Evolutionary conservation across 2,113 vertebrate species (phyloP), one percentile per base, ranked within the genome.

Genomic region (Campylomormyrus tamandua): DNA sequence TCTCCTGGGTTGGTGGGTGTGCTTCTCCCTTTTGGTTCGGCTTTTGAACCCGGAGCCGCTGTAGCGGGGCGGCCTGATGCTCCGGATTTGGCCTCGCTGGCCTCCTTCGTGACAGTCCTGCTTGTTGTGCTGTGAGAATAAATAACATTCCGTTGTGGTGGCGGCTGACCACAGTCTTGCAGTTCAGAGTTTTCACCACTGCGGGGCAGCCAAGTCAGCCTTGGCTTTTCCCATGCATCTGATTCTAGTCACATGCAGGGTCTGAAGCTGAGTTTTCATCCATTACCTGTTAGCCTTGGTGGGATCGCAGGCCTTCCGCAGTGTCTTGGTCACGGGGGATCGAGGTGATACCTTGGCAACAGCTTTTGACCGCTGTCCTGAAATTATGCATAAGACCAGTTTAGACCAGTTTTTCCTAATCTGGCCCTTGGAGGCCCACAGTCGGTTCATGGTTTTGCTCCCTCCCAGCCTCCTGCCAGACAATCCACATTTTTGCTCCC

Each of bases 1-100:
- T 97, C 97, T 52, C 92, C 90, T 92, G 94, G 91, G 90, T 21
- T 92, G 50, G 93, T 91, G 53, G 96, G 89, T 45, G 95, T 91
- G 90, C 91, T 95, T 93, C 95, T 97, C 90, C 94, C 94, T 90
- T 96, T 97, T 86, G 93, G 92, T 85, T 97, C 97, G 77, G 92
- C 48, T 92, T 93, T 87, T 89, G 92, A 89, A 91, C 83, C 95
- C 24, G 92, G 93, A 89, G 15, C 92, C 90, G 89, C 94, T 90
- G 92, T 91, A 88, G 94, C 92, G 49, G 94, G 93, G 94, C 96
- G 97, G 92, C 97, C 97, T 90, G 93, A 87, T 90, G 92, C 90
- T 90, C 93, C 94, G 53, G 91, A 90, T 89, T 95, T 95, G 90
- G 93, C 92, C 90, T 97, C 97, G 91, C 84, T 93, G 87, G 85